These are phyloP conservation scores for Riptortus pedestris DNA, from an alignment of 1,140 invertebrate genomes.

Conservation along the genomic window DNA sequence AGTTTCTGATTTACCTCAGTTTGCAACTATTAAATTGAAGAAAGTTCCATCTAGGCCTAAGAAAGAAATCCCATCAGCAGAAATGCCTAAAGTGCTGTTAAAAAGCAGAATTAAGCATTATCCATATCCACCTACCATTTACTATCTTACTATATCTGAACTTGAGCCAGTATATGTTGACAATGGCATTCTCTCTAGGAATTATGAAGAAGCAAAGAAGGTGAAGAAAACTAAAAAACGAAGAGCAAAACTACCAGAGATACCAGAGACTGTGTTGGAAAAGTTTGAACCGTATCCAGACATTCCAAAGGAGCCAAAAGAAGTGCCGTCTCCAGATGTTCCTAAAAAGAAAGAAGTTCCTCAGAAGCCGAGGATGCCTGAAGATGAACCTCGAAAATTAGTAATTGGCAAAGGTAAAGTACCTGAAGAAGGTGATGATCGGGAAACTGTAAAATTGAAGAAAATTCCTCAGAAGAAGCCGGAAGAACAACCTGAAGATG, in stretches of 20 bases:
- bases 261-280: constrained; percentile 39
- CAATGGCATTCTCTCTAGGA: constrained; percentile 55
- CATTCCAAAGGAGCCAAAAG: constrained; percentile 30
- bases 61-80: constrained; percentile 37
- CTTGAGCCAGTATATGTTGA: constrained; percentile 38
- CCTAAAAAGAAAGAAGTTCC: constrained; percentile 34
- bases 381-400: constrained; percentile 38
- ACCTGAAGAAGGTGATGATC: constrained; percentile 31
- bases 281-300: constrained; percentile 40
- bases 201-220: constrained; percentile 54
- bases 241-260: constrained; percentile 39
- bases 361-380: constrained; percentile 32
- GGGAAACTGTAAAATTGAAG: constrained; percentile 30
- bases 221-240: constrained; percentile 47
- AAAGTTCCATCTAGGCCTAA: constrained; percentile 42
- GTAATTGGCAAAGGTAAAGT: constrained; percentile 37
- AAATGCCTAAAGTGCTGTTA: constrained; percentile 50
- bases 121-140: constrained; percentile 38
- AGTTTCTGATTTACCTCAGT: constrained; percentile 43
- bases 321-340: constrained; percentile 33
- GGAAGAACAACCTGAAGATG: constrained; percentile 32
- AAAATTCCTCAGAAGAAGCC: constrained; percentile 27
- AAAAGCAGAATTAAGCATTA: constrained; percentile 50
- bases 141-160: constrained; percentile 30
- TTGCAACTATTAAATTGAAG: constrained; percentile 52